phyloP scores from a whole-genome alignment of 2,888 invertebrate species.

The Periphyllus acericola region DNA sequence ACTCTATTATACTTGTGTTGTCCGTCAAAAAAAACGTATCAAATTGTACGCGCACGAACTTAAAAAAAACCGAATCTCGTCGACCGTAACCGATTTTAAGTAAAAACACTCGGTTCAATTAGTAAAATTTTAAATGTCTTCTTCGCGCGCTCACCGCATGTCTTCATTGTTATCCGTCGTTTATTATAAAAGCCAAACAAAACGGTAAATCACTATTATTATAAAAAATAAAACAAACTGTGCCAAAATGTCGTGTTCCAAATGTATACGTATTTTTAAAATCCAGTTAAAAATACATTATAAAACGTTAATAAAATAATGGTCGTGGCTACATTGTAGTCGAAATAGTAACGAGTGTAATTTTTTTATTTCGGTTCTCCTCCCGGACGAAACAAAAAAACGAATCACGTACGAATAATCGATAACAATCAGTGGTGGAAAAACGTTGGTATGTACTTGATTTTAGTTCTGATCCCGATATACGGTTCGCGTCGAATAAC shows the following conservation, averaged over 20 bases:
- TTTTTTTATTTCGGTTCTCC: neutral
- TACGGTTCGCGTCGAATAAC: no score
- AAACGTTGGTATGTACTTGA: no score
- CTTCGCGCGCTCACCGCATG: neutral
- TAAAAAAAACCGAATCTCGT: neutral
- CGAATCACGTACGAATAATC: no score
- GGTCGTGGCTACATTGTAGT: neutral
- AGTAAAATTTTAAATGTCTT: conserved; percentile 7
- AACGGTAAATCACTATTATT: conserved; percentile 46
- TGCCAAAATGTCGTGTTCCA: conserved; percentile 37
- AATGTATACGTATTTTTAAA: conserved; percentile 24
- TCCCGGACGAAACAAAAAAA: no score
- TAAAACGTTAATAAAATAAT: conserved; percentile 10
- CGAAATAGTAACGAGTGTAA: neutral
- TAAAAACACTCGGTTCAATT: conserved; percentile 29
- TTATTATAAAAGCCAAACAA: conserved; percentile 23
- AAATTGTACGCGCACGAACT: conserved; percentile 1
- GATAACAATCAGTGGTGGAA: no score
- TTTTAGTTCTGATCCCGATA: no score
- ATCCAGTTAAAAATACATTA: conserved; percentile 43
- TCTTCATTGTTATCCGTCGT: conserved; percentile 45
- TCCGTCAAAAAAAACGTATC: neutral
- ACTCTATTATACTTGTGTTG: neutral
- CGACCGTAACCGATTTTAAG: conserved; percentile 11
- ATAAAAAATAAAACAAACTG: conserved; percentile 16